A percentile compares a stretch with the other conserved stretches of the same genome.
phyloP scores from a whole-genome alignment of 2,888 invertebrate genomes.

The Ametastegia equiseti region DNA sequence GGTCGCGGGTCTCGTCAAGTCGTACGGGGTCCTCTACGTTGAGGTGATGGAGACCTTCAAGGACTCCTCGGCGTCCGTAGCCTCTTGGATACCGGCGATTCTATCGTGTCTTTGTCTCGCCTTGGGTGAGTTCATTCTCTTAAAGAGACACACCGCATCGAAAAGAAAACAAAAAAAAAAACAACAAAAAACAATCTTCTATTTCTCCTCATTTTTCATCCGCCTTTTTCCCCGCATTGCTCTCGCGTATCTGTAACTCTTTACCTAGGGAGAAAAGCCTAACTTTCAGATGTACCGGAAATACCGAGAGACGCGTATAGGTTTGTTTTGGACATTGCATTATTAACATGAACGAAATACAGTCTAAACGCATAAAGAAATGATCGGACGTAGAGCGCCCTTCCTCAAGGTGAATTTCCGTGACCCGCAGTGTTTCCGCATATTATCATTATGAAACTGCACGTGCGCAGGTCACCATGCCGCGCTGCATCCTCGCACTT shows the following conservation, averaged over 20 bases:
- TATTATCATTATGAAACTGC: constrained; percentile 44
- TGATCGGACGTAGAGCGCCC: constrained; percentile 25
- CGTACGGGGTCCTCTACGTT: constrained; percentile 88
- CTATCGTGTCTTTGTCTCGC: constrained; percentile 87
- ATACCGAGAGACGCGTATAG: background rate
- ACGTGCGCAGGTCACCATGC: constrained; percentile 43
- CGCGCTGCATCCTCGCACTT: constrained; percentile 20
- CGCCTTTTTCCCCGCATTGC: background rate
- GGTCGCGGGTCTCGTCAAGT: constrained; percentile 89
- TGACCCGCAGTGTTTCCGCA: constrained; percentile 39
- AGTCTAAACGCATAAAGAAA: background rate
- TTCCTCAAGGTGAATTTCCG: constrained; percentile 40
- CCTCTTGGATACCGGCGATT: constrained; percentile 89
- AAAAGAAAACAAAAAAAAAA: background rate
- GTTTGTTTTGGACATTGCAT: background rate
- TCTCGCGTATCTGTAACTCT: background rate
- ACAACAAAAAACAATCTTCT: background rate
- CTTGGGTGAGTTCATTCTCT: constrained; percentile 77
- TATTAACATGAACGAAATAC: background rate
- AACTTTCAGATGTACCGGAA: too few species aligned
- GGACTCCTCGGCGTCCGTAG: constrained; percentile 85
- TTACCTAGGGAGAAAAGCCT: background rate
- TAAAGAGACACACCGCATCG: constrained; percentile 29
- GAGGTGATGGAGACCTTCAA: constrained; percentile 89
- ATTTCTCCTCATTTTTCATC: background rate